Percentiles rank a stretch among this genome's conserved stretches.
Conservation (phyloP, 2,113 vertebrate species). For the Perca schrenkii region DNA sequence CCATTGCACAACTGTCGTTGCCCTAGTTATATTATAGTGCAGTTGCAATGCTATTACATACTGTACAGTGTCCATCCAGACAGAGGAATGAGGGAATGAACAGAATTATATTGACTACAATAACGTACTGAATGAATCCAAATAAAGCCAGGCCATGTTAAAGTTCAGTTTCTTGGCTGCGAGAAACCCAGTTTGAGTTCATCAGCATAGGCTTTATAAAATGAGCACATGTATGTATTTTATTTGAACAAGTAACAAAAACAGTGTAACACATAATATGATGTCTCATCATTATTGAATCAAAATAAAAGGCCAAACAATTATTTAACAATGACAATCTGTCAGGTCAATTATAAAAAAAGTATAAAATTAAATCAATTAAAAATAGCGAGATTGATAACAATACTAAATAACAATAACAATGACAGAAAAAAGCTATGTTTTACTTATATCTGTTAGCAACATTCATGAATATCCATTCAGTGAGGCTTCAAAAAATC, state of each 20-base stretch:
- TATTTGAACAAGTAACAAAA: background rate
- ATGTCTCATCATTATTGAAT: background rate
- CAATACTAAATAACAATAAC: background rate
- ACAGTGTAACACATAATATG: background rate
- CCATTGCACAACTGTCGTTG: background rate
- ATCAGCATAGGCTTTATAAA: background rate
- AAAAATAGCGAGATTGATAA: too few relatives aligned
- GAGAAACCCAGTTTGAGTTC: background rate
- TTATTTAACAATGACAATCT: too few relatives aligned
- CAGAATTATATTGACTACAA: background rate
- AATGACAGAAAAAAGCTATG: background rate
- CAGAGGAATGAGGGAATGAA: conserved; percentile 19
- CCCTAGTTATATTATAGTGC: conserved; percentile 6
- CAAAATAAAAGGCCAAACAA: background rate
- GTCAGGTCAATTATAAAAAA: background rate
- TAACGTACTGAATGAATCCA: background rate
- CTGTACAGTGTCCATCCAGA: background rate
- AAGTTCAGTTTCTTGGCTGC: background rate
- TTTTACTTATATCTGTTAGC: background rate
- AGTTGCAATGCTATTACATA: background rate
- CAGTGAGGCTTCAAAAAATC: background rate
- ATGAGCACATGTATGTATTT: background rate
- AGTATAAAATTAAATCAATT: background rate
- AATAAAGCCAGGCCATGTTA: background rate
- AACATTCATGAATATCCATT: background rate